Conservation (phyloP, 2,888 invertebrate species). For the Julus scandinavius region DNA sequence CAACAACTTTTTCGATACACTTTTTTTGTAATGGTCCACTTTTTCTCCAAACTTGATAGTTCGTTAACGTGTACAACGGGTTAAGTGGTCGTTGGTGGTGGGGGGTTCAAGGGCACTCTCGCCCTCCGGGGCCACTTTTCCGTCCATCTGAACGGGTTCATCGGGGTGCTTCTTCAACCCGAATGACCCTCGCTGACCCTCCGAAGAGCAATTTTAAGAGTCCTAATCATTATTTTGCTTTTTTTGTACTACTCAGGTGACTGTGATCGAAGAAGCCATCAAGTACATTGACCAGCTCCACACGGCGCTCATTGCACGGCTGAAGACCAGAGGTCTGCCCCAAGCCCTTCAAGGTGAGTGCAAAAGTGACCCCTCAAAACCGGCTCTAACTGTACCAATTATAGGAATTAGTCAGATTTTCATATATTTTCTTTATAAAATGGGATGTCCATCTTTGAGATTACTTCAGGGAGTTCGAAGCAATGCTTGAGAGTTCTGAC, state of each 20-base stretch:
- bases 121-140: background rate
- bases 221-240: conserved; percentile 1
- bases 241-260: conserved; percentile 63
- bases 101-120: conserved; percentile 18
- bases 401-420: no score
- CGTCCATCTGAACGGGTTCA: background rate
- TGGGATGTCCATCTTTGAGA: no score
- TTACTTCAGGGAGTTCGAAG: no score
- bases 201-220: background rate
- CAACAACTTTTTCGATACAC: background rate
- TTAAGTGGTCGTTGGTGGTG: background rate
- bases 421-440: no score
- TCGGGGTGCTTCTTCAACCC: background rate
- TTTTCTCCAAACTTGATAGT: background rate
- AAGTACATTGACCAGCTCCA: conserved; percentile 68
- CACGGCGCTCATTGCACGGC: conserved; percentile 64
- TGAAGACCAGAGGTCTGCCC: conserved; percentile 62
- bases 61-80: background rate
- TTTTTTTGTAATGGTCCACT: background rate
- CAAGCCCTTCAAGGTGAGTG: conserved; percentile 56
- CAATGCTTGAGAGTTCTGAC: no score
- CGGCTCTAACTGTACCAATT: no score
- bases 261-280: conserved; percentile 68
- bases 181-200: conserved; percentile 39
- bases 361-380: background rate